These are phyloP conservation scores for Nasua narica DNA, from an alignment of 2,797 vertebrate species.

Conservation along the genomic window DNA sequence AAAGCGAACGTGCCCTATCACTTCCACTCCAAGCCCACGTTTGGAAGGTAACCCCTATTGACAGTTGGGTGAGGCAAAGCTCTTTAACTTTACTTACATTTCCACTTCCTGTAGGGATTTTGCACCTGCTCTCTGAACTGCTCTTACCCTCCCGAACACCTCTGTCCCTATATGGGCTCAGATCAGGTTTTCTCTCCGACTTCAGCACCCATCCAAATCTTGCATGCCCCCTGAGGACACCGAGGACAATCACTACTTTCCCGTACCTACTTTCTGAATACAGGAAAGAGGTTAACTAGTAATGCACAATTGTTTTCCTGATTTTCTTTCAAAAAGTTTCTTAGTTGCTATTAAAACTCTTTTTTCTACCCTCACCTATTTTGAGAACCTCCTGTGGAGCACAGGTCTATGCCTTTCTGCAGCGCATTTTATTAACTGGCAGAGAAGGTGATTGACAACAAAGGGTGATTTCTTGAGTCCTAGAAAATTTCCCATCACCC, in stretches of 20 bases:
- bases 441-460: not conserved
- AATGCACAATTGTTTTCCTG: not conserved
- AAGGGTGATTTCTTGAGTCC: not conserved
- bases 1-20: not conserved
- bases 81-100: not conserved
- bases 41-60: not conserved
- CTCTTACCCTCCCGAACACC: not conserved
- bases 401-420: not conserved
- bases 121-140: not conserved
- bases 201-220: not conserved
- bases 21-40: not conserved
- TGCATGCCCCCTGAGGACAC: not conserved
- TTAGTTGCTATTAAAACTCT: not conserved
- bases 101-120: not conserved
- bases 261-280: not conserved
- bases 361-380: not conserved
- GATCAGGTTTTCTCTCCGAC: not conserved
- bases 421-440: not conserved
- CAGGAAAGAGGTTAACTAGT: not conserved
- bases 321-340: not conserved
- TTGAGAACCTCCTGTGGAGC: not conserved
- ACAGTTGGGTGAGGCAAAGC: not conserved
- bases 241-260: not conserved
- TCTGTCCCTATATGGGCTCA: not conserved
- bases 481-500: not conserved